Conservation (phyloP, 2,888 invertebrate species). For the Melipona beecheii region DNA sequence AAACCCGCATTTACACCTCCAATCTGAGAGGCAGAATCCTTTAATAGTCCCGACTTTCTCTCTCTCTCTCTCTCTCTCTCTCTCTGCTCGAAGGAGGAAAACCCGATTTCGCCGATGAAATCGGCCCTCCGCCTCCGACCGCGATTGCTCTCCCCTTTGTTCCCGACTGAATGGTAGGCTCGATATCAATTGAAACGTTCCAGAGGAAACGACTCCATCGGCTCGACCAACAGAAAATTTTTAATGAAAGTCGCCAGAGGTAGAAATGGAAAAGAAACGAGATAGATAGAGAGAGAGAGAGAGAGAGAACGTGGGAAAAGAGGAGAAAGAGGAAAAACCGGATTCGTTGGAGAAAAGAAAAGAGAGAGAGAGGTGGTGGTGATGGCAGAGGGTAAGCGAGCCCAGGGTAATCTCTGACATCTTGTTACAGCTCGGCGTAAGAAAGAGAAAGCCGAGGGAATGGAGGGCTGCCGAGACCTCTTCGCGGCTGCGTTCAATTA, state of each 20-base stretch:
- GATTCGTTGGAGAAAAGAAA: conserved; percentile 13
- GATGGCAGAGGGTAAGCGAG: conserved; percentile 42
- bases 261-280: background rate
- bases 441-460: conserved; percentile 35
- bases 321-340: background rate
- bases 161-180: conserved; percentile 63
- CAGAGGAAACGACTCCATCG: conserved; percentile 46
- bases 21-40: conserved; percentile 45
- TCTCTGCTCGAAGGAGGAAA: conserved; percentile 22
- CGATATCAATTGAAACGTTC: conserved; percentile 67
- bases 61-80: too few relatives aligned
- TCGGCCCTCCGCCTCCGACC: conserved; percentile 19
- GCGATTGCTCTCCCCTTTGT: conserved; percentile 42
- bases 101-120: conserved; percentile 51
- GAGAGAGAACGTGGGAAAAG: background rate
- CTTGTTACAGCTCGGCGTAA: conserved; percentile 64
- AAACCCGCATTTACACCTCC: conserved; percentile 56
- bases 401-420: conserved; percentile 69
- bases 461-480: conserved; percentile 37
- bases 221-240: conserved; percentile 64
- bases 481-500: conserved; percentile 78
- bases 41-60: conserved; percentile 32
- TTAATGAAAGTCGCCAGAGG: conserved; percentile 65
- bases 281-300: background rate
- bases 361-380: background rate